Evolutionary conservation across 2,888 invertebrate species (phyloP), one percentile per base, ranked within the genome.

Genomic region (Cinara cedri): DNA sequence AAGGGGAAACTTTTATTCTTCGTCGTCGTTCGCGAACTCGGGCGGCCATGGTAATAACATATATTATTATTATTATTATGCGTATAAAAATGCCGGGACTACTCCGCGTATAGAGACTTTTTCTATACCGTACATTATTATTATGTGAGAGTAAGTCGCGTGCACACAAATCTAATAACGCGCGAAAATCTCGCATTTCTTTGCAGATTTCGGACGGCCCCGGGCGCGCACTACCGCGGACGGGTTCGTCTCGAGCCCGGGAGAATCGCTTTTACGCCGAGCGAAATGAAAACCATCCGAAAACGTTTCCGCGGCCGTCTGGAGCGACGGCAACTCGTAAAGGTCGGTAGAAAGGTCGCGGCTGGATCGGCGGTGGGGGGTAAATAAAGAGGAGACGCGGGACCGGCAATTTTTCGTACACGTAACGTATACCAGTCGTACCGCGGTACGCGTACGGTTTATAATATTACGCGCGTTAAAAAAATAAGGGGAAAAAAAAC

Each of bases 161-260:
- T n/a, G 34, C 26, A 49, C 49, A 42, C 42, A 70, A 78, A 78
- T 78, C 68, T 78, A 78, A 78, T 78, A 78, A 78, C 70, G 60
- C 78, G 60, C 70, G 68, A 78, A 78, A 62, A 78, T 51, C 54
- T 55, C 72, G 71, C 71, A 19, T 65, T 65, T 54, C 63, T 54
- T 54, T 65, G 42, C 72, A 63, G 54, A 74, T 65, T 54, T 65
- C 63, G 74, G 74, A 74, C 74, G 74, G 62, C 57, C 21, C 49
- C 34, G 72, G 62, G n/a, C 49, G 14, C 16, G 44, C 13, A 44
- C 10, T n/a, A 11, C 24, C 44, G 2, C n/a, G n/a, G n/a, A n/a
- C n/a, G n/a, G n/a, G n/a, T n/a, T n/a, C n/a, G 34, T 13, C 9
- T 2, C 11, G 42, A 13, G 9, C 8, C 6, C 21, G 16, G 21